These are phyloP conservation scores for Gasteruption jaculator DNA, from an alignment of 2,888 invertebrate species.

Conservation along the genomic window DNA sequence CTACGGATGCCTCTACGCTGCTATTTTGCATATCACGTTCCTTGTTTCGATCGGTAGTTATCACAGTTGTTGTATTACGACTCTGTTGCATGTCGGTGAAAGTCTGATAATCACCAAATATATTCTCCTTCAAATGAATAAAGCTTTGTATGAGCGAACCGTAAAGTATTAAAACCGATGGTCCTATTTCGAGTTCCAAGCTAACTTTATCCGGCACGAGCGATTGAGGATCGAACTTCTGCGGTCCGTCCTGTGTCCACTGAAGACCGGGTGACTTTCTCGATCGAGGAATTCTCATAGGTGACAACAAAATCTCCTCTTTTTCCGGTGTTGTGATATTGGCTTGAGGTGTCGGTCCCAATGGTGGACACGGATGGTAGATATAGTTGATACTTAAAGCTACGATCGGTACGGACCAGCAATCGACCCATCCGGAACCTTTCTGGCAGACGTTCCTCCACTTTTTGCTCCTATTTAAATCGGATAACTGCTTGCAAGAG, in stretches of 20 bases:
- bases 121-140: conserved; percentile 90
- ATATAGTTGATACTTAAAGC: conserved; percentile 86
- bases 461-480: conserved; percentile 57
- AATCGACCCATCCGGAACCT: conserved; percentile 85
- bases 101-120: conserved; percentile 93
- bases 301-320: conserved; percentile 86
- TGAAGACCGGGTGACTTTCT: conserved; percentile 67
- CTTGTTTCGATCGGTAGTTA: conserved; percentile 38
- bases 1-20: conserved; percentile 57
- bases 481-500: conserved; percentile 56
- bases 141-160: conserved; percentile 88
- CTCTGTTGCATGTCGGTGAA: conserved; percentile 87
- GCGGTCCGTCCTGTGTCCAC: conserved; percentile 63
- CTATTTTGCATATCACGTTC: conserved; percentile 47
- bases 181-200: conserved; percentile 91
- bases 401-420: conserved; percentile 93
- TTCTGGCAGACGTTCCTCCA: conserved; percentile 80
- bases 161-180: conserved; percentile 86
- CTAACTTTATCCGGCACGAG: conserved; percentile 85
- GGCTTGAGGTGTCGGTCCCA: conserved; percentile 84
- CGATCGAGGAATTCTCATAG: conserved; percentile 83
- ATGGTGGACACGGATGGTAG: conserved; percentile 88
- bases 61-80: conserved; percentile 52
- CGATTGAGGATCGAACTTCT: conserved; percentile 82
- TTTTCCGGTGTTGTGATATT: conserved; percentile 92